Conservation (phyloP, 2,888 invertebrate genomes). For the Pseudolycoriella hygida region DNA sequence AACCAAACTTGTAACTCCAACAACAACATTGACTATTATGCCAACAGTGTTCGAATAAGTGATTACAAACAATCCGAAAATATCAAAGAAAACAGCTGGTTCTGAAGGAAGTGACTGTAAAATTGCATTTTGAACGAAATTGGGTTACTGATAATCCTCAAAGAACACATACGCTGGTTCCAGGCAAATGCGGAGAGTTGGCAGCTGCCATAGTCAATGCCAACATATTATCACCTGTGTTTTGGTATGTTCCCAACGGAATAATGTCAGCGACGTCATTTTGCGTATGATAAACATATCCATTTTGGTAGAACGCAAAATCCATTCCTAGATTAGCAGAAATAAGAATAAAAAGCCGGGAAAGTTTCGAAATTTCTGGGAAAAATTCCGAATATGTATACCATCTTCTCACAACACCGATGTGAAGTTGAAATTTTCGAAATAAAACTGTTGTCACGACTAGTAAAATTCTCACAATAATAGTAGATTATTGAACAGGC, state of each 20-base stretch:
- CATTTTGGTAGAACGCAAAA: slow-evolving; percentile 58
- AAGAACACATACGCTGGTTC: too few relatives aligned
- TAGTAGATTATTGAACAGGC: too few relatives aligned
- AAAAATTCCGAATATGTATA: too few relatives aligned
- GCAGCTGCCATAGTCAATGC: slow-evolving; percentile 33
- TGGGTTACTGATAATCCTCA: too few relatives aligned
- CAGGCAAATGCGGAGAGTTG: slow-evolving; percentile 22
- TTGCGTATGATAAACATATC: slow-evolving; percentile 59
- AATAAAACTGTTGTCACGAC: too few relatives aligned
- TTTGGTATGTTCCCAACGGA: slow-evolving; percentile 49
- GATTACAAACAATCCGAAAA: slow-evolving; percentile 31
- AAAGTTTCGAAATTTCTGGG: not conserved
- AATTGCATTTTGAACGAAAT: too few relatives aligned
- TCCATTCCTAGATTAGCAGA: slow-evolving; percentile 43
- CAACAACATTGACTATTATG: slow-evolving; percentile 11
- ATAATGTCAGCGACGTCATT: slow-evolving; percentile 46
- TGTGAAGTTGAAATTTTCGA: too few relatives aligned
- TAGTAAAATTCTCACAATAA: too few relatives aligned
- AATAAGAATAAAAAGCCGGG: too few relatives aligned
- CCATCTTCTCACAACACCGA: too few relatives aligned
- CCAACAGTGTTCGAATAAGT: slow-evolving; percentile 32
- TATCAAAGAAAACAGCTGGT: not conserved
- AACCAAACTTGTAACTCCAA: not conserved
- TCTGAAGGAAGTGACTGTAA: not conserved
- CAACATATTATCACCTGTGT: slow-evolving; percentile 52